These are phyloP conservation scores for Nymphalis c-album DNA, from an alignment of 2,888 invertebrate species.

Conservation along the genomic window DNA sequence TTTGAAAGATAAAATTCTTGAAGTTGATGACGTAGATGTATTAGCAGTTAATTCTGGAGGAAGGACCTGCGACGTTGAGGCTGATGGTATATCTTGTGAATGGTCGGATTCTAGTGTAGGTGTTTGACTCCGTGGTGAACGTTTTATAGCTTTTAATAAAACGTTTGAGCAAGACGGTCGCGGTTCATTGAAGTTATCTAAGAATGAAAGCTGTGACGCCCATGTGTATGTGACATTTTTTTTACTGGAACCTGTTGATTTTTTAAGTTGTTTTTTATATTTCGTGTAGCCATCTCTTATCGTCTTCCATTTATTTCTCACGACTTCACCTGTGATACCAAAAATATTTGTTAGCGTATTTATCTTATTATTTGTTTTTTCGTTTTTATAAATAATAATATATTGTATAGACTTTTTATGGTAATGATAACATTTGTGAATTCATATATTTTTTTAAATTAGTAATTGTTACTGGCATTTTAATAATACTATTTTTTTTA, in stretches of 20 bases:
- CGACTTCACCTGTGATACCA: constrained; percentile 43
- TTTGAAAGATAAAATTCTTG: constrained; percentile 8
- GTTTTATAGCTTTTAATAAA: neutral
- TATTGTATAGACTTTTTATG: no score
- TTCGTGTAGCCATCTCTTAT: constrained; percentile 51
- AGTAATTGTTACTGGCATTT: no score
- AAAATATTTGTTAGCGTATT: no score
- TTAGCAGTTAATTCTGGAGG: neutral
- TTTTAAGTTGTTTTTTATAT: constrained; percentile 44
- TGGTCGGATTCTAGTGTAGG: neutral
- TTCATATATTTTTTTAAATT: no score
- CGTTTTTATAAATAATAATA: no score
- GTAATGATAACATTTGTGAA: no score
- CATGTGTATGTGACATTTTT: constrained; percentile 46
- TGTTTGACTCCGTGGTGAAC: constrained; percentile 7
- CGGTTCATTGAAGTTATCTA: constrained; percentile 35
- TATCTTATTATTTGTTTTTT: no score
- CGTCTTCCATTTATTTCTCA: constrained; percentile 51
- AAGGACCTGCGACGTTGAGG: neutral
- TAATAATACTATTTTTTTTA: no score
- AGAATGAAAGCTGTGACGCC: constrained; percentile 43
- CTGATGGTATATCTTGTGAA: neutral
- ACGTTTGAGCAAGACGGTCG: neutral
- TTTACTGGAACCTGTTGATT: constrained; percentile 36
- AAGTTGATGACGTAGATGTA: neutral